A percentile compares a stretch with the other conserved stretches of the same genome.
Evolutionary conservation across 2,113 vertebrate genomes (phyloP).

Genomic region (Nesogale talazaci): DNA sequence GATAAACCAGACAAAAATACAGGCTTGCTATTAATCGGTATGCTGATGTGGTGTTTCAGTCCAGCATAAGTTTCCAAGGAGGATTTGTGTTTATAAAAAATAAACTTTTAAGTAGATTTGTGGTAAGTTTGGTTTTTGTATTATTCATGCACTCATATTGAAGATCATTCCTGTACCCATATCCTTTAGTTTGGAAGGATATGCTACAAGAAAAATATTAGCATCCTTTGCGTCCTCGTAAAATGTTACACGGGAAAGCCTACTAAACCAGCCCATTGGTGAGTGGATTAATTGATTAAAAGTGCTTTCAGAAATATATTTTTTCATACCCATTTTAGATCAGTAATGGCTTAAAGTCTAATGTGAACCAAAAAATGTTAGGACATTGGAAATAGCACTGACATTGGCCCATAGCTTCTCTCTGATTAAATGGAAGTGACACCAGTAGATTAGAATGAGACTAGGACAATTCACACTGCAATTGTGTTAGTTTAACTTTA

Average conservation of each 20-base stretch:
- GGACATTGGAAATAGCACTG: slow-evolving; percentile 89
- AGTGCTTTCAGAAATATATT: slow-evolving; percentile 63
- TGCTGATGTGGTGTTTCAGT: slow-evolving; percentile 26
- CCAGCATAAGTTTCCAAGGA: slow-evolving; percentile 36
- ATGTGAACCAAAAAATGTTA: slow-evolving; percentile 87
- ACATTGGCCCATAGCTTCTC: slow-evolving; percentile 88
- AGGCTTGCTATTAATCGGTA: slow-evolving; percentile 38
- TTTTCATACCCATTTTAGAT: slow-evolving; percentile 82
- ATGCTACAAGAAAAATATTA: slow-evolving; percentile 51
- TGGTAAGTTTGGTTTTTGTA: slow-evolving; percentile 39
- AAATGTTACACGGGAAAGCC: slow-evolving; percentile 65
- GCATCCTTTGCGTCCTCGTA: slow-evolving; percentile 34
- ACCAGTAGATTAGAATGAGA: slow-evolving; percentile 96
- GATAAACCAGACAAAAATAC: background rate
- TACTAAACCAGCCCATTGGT: slow-evolving; percentile 47
- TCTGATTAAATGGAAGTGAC: slow-evolving; percentile 96
- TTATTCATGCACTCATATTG: background rate
- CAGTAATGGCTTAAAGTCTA: slow-evolving; percentile 84
- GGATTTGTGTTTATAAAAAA: slow-evolving; percentile 53
- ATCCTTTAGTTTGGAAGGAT: background rate
- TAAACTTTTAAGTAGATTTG: slow-evolving; percentile 35
- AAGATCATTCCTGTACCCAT: background rate
- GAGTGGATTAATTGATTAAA: slow-evolving; percentile 72
- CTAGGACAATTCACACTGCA: slow-evolving; percentile 98
- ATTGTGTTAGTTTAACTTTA: slow-evolving; percentile 96